Evolutionary conservation across 1,140 invertebrate species (phyloP).

Genomic region (Diuraphis noxia): DNA sequence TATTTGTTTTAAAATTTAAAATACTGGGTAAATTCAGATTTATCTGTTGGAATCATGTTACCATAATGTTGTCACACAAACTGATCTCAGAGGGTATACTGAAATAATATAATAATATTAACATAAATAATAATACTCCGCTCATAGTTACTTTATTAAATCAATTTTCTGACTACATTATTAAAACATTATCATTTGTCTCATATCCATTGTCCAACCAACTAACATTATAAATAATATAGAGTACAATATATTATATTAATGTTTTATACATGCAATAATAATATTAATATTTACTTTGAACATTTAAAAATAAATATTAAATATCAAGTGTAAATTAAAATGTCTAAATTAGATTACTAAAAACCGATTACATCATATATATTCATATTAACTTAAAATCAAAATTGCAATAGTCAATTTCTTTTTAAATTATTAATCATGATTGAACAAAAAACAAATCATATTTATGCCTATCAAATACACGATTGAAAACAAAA

Average conservation of each 20-base stretch:
- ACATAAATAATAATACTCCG: neutral
- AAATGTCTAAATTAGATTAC: neutral
- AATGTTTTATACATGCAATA: neutral
- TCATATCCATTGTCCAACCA: neutral
- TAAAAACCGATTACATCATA: neutral
- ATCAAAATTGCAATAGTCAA: neutral
- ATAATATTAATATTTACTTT: neutral
- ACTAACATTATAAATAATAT: neutral
- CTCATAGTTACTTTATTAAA: neutral
- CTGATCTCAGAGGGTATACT: neutral
- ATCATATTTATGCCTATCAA: neutral
- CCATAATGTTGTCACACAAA: neutral
- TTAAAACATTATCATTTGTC: neutral
- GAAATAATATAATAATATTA: neutral
- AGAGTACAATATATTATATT: neutral
- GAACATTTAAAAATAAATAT: neutral
- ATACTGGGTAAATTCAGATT: too few relatives aligned
- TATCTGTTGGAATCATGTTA: neutral
- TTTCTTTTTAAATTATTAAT: neutral
- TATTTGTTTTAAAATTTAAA: too few relatives aligned
- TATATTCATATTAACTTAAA: neutral
- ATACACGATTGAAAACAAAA: neutral
- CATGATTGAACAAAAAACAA: neutral
- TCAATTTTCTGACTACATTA: constrained; percentile 2
- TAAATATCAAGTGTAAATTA: neutral